A percentile compares a stretch with the other conserved stretches of the same genome.
Evolutionary conservation across 2,113 vertebrate species (phyloP).

Genomic region (Toxotes jaculatrix): DNA sequence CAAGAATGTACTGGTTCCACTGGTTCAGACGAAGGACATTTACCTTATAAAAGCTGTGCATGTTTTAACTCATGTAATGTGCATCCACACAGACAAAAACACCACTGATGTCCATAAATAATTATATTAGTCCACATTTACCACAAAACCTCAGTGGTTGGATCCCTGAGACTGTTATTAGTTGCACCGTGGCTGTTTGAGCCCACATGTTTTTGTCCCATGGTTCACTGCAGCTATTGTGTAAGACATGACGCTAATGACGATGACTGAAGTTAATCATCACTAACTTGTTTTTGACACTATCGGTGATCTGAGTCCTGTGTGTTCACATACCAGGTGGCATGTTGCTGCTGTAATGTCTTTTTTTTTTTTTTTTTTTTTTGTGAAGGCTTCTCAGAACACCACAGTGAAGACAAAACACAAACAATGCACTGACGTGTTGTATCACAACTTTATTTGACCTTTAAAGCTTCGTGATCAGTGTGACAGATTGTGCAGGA

Average conservation of each 20-base stretch:
- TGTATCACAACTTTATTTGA: neutral
- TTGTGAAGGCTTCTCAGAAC: neutral
- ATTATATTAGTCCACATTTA: too few species aligned
- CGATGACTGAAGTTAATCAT: constrained; percentile 50
- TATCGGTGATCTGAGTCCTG: neutral
- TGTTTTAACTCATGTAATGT: too few species aligned
- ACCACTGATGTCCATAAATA: too few species aligned
- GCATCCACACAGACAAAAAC: too few species aligned
- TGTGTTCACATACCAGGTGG: neutral
- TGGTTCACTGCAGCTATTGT: constrained; percentile 30
- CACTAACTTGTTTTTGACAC: constrained; percentile 63
- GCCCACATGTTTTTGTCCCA: constrained; percentile 2
- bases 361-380: too few species aligned
- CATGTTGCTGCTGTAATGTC: neutral
- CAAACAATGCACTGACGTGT: neutral
- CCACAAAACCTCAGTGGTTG: neutral
- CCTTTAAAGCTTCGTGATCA: neutral
- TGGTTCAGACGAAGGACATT: too few species aligned
- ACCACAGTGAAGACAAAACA: neutral
- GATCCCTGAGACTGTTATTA: neutral
- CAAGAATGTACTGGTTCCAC: too few species aligned
- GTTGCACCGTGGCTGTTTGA: neutral
- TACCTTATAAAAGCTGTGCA: too few species aligned
- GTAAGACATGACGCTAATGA: constrained; percentile 44
- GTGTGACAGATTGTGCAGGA: neutral